Conservation (phyloP, 2,797 vertebrate species). For the Anolis apletophallus region DNA sequence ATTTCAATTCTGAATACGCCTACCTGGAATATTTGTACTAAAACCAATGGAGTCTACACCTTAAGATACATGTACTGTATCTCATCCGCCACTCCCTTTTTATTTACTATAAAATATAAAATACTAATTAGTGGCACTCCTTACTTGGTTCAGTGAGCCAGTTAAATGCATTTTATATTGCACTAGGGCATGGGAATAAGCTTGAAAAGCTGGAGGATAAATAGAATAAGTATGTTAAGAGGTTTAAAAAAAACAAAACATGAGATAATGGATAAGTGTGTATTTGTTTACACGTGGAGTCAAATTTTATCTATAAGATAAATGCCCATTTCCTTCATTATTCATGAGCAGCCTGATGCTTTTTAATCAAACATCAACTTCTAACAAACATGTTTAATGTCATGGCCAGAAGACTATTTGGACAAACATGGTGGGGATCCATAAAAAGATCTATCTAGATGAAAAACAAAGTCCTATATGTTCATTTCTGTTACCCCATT, state of each 20-base stretch:
- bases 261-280: neutral
- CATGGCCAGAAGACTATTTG: neutral
- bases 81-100: neutral
- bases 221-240: neutral
- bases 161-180: neutral
- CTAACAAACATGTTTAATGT: neutral
- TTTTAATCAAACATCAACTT: constrained; percentile 1
- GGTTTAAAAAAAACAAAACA: neutral
- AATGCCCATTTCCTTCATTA: neutral
- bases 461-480: neutral
- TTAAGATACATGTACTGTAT: neutral
- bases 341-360: neutral
- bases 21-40: neutral
- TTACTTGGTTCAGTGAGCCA: neutral
- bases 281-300: too few species aligned
- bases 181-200: neutral
- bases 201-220: neutral
- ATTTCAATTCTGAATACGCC: neutral
- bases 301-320: neutral
- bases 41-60: too few species aligned
- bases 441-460: neutral
- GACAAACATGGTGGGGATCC: neutral
- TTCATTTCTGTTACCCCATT: neutral
- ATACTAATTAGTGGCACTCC: neutral
- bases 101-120: neutral